phyloP scores from a whole-genome alignment of 1,140 invertebrate genomes.

The Drosophila lacteicornis region DNA sequence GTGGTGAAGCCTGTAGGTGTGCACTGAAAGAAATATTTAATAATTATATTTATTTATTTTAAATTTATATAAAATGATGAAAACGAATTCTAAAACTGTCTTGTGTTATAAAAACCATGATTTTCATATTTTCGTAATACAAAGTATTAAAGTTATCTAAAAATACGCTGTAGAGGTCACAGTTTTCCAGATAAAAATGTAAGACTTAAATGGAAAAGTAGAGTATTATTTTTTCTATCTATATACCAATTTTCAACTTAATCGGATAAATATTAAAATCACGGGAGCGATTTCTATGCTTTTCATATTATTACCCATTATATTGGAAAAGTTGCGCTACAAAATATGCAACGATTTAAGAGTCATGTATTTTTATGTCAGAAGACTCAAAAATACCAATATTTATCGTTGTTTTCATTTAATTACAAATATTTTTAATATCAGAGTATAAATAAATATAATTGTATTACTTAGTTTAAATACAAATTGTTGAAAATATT shows the following conservation, averaged over 20 bases:
- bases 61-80: background rate
- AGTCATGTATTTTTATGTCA: background rate
- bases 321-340: background rate
- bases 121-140: no score
- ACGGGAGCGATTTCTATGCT: no score
- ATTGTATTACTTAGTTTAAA: no score
- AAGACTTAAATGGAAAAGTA: no score
- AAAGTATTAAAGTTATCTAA: background rate
- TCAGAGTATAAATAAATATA: no score
- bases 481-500: no score
- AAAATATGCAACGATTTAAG: background rate
- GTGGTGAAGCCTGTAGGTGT: conserved; percentile 32
- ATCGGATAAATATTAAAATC: no score
- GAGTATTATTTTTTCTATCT: no score
- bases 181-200: background rate
- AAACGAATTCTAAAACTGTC: background rate
- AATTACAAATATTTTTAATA: background rate
- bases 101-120: background rate
- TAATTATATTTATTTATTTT: no score
- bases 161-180: background rate
- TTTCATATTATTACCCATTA: no score
- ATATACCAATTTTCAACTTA: background rate
- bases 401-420: no score
- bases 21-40: background rate
- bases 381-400: background rate